Base-by-base conservation (phyloP, 1,140 invertebrate species). In the Drosophila trapezifrons region DNA sequence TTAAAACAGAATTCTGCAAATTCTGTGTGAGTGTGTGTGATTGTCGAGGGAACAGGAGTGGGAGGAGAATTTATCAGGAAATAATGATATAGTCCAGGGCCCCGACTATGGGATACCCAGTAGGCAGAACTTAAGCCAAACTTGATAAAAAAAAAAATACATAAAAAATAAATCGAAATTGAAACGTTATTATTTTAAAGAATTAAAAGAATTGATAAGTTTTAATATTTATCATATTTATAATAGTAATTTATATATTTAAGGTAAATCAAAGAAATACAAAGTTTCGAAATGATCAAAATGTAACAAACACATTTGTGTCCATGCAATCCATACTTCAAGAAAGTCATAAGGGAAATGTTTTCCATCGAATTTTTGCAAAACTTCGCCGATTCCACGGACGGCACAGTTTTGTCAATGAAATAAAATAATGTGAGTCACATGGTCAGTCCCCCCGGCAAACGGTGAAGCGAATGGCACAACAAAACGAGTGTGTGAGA, bases 401-500 rank as follows among this genome's bases (percentile, higher is more conserved):
- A 63, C 25, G 22, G 15, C 22, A 59, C 27, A 51, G 25, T 74
- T 75, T 75, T 72, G 72, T 75, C 72, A 75, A 75, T 75, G 59
- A 47, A 74, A 45, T 59, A 2, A n/a, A 20, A 63, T 42, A 69
- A 35, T 52, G 70, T 80, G 78, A 79, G 35, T 81, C 80, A 82
- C 58, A 46, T 59, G 46, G 51, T 66, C 58, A 64, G 35, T 40
- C 18, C 59, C 45, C 59, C 46, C 15, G 32, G 13, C n/a, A 70
- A 56, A 57, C 64, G 25, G 49, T 46, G 13, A 67, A 69, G 46
- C 47, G 42, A 45, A 70, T 22, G 25, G 64, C 15, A 27, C 63
- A 43, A 40, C 32, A 22, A 77, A 76, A 60, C 67, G 49, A 67
- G 49, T 78, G 72, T 80, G 78, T 76, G 78, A 77, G 73, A 78